Percentiles rank a stretch among this genome's conserved stretches.
Evolutionary conservation across 2,113 vertebrate genomes (phyloP).

Genomic region (Porphyrio hochstetteri): DNA sequence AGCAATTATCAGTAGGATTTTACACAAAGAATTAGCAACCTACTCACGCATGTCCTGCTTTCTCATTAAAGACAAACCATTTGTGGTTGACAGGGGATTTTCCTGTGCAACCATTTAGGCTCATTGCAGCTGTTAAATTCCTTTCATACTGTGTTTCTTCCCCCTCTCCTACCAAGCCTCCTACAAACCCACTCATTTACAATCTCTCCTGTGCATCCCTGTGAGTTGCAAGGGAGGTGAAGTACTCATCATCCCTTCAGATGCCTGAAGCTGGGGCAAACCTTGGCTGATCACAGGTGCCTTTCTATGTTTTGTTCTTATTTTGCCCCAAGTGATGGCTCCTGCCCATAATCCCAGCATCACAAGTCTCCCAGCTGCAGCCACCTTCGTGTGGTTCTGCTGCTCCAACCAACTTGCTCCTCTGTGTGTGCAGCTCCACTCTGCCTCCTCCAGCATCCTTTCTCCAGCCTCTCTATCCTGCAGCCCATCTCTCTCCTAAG

Average conservation of each 20-base stretch:
- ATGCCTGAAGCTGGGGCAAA: neutral
- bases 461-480: neutral
- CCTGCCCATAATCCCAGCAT: rapidly evolving
- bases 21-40: conserved; percentile 46
- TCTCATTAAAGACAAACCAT: conserved; percentile 55
- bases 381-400: neutral
- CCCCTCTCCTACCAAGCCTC: neutral
- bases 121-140: conserved; percentile 54
- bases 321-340: neutral
- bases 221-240: neutral
- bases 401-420: neutral
- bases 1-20: conserved; percentile 37
- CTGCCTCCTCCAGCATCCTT: neutral
- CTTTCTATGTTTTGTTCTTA: neutral
- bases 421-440: neutral
- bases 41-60: neutral
- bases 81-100: conserved; percentile 43
- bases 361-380: neutral
- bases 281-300: neutral
- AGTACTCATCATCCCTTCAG: neutral
- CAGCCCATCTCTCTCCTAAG: neutral
- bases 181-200: neutral
- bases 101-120: conserved; percentile 21
- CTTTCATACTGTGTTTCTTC: neutral
- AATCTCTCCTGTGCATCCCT: neutral